Evolutionary conservation across 2,797 vertebrate species (phyloP).

Genomic region (Tamandua tetradactyla): DNA sequence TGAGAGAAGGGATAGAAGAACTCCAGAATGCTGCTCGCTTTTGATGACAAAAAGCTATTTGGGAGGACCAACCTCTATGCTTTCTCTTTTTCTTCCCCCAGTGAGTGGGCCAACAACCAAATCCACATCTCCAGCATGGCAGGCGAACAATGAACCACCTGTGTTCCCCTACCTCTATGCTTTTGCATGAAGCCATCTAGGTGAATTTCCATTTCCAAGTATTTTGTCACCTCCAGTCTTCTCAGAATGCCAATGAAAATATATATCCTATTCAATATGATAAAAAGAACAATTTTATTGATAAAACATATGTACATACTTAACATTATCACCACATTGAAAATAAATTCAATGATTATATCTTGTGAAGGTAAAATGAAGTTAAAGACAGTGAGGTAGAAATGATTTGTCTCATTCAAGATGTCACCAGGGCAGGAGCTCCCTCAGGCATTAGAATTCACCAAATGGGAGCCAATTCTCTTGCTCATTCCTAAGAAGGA

Average conservation of each 20-base stretch:
- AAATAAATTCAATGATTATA: background rate
- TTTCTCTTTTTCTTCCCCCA: no score
- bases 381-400: background rate
- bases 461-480: background rate
- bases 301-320: background rate
- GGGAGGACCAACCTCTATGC: background rate
- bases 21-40: background rate
- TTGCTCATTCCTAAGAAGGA: background rate
- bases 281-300: constrained; percentile 20
- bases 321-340: background rate
- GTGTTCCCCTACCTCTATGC: background rate
- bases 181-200: background rate
- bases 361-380: background rate
- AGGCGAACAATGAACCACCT: no score
- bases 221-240: background rate
- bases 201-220: background rate
- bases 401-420: background rate
- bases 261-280: background rate
- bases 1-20: background rate
- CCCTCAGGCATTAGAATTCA: background rate
- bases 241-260: background rate
- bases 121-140: no score
- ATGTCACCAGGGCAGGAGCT: background rate
- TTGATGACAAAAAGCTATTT: background rate
- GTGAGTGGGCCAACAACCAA: no score